These are phyloP conservation scores for Enteromius viviparus DNA, from an alignment of 2,797 vertebrate species.

Conservation along the genomic window DNA sequence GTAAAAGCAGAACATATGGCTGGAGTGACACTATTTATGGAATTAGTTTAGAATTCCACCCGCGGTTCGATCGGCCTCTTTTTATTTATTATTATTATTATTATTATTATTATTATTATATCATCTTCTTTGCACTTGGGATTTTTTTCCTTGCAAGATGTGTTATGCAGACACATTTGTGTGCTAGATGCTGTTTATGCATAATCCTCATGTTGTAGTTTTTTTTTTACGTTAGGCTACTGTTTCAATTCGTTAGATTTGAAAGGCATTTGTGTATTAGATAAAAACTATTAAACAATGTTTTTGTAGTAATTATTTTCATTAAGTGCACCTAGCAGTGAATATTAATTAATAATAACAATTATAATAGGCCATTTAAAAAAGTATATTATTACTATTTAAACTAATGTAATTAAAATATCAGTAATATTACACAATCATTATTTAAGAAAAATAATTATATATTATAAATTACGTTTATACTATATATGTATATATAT, in stretches of 20 bases:
- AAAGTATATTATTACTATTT: constrained; percentile 4
- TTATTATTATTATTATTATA: not conserved
- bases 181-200: not conserved
- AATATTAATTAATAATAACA: not conserved
- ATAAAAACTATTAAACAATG: not conserved
- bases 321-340: not conserved
- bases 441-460: not conserved
- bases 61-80: constrained; percentile 36
- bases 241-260: not conserved
- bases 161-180: not conserved
- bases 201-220: not conserved
- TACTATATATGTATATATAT: too few species aligned
- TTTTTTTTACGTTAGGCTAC: not conserved
- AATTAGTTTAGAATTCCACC: constrained; percentile 75
- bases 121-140: not conserved
- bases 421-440: not conserved
- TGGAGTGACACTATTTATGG: constrained; percentile 77
- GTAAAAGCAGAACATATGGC: constrained; percentile 71
- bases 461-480: not conserved
- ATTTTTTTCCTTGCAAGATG: not conserved
- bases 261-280: not conserved
- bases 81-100: not conserved
- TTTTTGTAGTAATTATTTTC: not conserved
- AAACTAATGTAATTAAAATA: not conserved
- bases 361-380: not conserved